Base-by-base conservation (phyloP, 2,888 invertebrate species). In the Pammene aurita region DNA sequence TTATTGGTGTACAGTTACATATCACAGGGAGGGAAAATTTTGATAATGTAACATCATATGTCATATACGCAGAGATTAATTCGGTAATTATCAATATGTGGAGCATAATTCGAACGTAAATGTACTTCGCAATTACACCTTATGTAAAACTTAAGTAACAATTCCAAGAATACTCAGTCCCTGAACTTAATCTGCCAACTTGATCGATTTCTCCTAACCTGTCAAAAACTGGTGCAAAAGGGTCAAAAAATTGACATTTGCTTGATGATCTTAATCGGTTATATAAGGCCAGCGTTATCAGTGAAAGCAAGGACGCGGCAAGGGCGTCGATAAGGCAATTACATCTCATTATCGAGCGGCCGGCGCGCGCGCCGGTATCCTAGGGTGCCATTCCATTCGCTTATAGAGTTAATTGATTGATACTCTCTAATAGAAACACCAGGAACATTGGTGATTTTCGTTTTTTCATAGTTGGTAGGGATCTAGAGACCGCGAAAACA, bases 301-400 rank as follows among this genome's bases (percentile, higher is more conserved):
- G 89, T 90, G 90, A 92, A 92, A 90, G 90, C 88, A 90, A 91
- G 90, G 90, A 88, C 90, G 82, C 72, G 80, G 80, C 86, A 89
- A 90, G 89, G 90, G 88, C 87, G 77, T 77, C 75, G 87, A 85
- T 88, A 88, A 85, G 78, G 84, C 85, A 87, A 90, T 88, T 88
- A 85, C 79, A 81, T 54, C 83, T 84, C 80, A 88, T 89, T 88
- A 87, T 82, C 79, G 82, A 80, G 78, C 81, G 84, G 79, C 74
- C 75, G 72, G 81, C 77, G 76, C 77, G 76, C 75, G 80, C 79
- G 81, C 79, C 71, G 71, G 78, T 74, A 75, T 77, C 77, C 77
- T 58, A 44, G 13, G n/a, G 34, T 5, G n/a, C 6, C 5, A 10
- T 58, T 54, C 34, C 54, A n/a, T 18, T 34, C 34, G 34, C 7